Evolutionary conservation across 2,113 vertebrate genomes (phyloP).

Genomic region (Ancistrus triradiatus): DNA sequence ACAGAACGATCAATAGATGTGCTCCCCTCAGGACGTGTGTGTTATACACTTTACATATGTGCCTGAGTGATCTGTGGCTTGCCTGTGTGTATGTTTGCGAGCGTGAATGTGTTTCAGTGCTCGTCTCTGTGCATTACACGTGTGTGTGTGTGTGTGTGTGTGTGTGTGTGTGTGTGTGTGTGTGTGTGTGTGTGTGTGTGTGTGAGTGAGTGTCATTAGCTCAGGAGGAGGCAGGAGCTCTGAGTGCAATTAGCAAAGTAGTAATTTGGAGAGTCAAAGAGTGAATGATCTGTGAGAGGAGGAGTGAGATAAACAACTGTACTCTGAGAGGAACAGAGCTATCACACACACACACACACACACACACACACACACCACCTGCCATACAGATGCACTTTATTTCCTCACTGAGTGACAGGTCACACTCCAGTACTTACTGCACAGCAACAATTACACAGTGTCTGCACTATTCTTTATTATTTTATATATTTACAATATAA

Average conservation of each 20-base stretch:
- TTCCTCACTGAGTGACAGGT: neutral
- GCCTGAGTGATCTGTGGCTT: constrained; percentile 1
- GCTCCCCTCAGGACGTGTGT: constrained; percentile 13
- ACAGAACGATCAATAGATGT: constrained; percentile 46
- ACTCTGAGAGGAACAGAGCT: constrained; percentile 11
- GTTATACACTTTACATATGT: constrained; percentile 17
- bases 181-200: too few relatives aligned
- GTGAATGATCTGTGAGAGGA: constrained; percentile 24
- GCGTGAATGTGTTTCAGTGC: neutral
- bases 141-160: neutral
- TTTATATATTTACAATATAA: too few relatives aligned
- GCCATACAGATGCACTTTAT: neutral
- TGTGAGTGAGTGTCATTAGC: too few relatives aligned
- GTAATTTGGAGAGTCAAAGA: constrained; percentile 30
- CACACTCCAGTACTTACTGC: neutral
- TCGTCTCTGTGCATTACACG: neutral
- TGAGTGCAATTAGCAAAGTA: constrained; percentile 21
- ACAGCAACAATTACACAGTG: too few relatives aligned
- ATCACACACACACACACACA: neutral
- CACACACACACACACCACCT: neutral
- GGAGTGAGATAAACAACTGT: constrained; percentile 18
- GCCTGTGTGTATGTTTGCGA: neutral
- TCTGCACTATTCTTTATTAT: too few relatives aligned
- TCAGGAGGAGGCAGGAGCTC: constrained; percentile 30
- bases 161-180: neutral